Percentiles rank a stretch among this genome's conserved stretches.
Conservation (phyloP, 2,797 vertebrate species). For the Trachurus trachurus region DNA sequence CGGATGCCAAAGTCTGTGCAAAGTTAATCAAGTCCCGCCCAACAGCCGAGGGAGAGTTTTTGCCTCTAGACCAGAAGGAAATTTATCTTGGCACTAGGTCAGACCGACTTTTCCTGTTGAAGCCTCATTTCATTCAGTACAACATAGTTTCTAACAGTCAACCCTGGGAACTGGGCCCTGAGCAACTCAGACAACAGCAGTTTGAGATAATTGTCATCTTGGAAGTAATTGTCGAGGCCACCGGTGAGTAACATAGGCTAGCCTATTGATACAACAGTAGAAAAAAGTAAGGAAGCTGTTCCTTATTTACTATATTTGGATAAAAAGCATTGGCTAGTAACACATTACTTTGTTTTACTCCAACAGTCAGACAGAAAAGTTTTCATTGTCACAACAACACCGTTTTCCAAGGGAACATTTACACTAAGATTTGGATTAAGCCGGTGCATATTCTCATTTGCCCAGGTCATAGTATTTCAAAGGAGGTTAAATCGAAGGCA, state of each 20-base stretch:
- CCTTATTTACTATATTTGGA: too few relatives aligned
- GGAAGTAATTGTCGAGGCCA: constrained; percentile 78
- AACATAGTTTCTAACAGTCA: constrained; percentile 73
- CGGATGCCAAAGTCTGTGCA: constrained; percentile 48
- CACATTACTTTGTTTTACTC: too few relatives aligned
- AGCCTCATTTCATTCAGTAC: constrained; percentile 74
- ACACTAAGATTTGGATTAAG: too few relatives aligned
- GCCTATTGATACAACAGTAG: too few relatives aligned
- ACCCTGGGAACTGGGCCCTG: constrained; percentile 69
- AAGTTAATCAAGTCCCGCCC: constrained; percentile 70
- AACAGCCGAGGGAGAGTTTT: constrained; percentile 75
- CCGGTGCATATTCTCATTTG: too few relatives aligned
- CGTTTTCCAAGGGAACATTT: too few relatives aligned
- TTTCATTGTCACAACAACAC: too few relatives aligned
- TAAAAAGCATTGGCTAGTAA: too few relatives aligned
- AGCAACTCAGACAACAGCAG: constrained; percentile 72
- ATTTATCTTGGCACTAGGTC: constrained; percentile 72
- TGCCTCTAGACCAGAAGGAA: constrained; percentile 74
- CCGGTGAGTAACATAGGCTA: constrained; percentile 62
- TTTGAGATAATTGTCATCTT: constrained; percentile 79
- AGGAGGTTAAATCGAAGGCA: too few relatives aligned
- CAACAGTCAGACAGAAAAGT: too few relatives aligned
- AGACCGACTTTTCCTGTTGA: constrained; percentile 75
- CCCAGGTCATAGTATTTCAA: too few relatives aligned
- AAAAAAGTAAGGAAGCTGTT: neutral